Base-by-base conservation (phyloP, 2,797 vertebrate species). In the Acropternis orthonyx region DNA sequence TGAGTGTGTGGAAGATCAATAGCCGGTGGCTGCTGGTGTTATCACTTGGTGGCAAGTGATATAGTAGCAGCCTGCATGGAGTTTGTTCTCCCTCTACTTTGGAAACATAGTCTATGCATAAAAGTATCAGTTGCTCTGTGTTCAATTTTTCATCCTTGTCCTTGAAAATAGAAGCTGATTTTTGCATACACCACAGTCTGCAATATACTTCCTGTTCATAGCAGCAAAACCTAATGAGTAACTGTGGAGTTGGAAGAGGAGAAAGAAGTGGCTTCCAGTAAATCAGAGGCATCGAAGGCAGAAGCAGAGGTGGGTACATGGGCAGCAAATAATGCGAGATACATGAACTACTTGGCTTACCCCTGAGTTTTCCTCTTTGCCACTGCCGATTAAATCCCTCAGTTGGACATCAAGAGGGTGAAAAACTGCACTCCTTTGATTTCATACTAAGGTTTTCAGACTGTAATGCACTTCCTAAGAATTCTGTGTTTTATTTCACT, bases 151-250 rank as follows among this genome's bases (percentile, higher is more conserved):
- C 93, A 85, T 95, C 66, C 39, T 79, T 89, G 68, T 39, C 80
- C 74, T 92, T 95, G 95, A 94, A 96, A 96, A 78, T 32, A 78
- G 74, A 74, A 91, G 41, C 28, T 59, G 69, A 75, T 82, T 92
- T 95, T 95, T 93, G 75, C 91, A 85, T 69, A 32, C 44, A 62
- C 34, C 7, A 27, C 61, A 85, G 73, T 36, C 43, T 88, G 58
- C 55, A 34, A 61, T 52, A 37, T 22, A 34, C 13, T 85, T 39
- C 59, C 26, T 51, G 8, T 75, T 92, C 39, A 56, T 68, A 80
- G 78, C 56, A 66, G 79, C 66, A 88, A 44, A 79, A 88, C 32
- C 48, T 59, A 48, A 58, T 85, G 82, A 82, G 27, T 59, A 75
- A 63, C 36, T 52, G 19, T 72, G 75, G 67, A 34, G 27, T 2